These are phyloP conservation scores for Conus betulinus DNA, from an alignment of 1,140 invertebrate genomes.

Conservation along the genomic window DNA sequence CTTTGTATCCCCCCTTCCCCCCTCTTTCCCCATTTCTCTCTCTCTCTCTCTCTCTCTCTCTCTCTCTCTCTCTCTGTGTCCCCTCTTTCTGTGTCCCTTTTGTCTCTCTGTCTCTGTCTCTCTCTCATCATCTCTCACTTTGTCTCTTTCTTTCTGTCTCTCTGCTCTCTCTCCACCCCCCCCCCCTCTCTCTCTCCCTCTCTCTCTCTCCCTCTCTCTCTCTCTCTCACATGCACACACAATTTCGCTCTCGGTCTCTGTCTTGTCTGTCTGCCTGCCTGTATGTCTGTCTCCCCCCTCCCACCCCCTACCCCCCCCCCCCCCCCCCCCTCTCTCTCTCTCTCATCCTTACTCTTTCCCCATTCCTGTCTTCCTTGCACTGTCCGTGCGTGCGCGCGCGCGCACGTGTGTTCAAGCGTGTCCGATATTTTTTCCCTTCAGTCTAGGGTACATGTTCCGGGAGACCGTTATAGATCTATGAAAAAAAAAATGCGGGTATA, in stretches of 20 bases:
- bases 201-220: neutral
- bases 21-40: neutral
- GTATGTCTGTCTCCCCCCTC: neutral
- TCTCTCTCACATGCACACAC: neutral
- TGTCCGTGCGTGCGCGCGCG: too few relatives aligned
- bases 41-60: slow-evolving; percentile 6
- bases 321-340: neutral
- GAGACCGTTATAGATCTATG: too few relatives aligned
- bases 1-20: neutral
- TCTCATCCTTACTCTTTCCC: neutral
- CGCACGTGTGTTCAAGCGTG: too few relatives aligned
- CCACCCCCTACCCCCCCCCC: neutral
- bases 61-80: neutral
- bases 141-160: neutral
- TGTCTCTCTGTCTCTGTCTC: neutral
- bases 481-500: too few relatives aligned
- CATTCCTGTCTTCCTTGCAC: neutral
- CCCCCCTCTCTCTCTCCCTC: neutral
- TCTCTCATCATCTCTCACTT: neutral
- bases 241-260: neutral
- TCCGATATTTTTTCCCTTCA: too few relatives aligned
- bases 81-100: neutral
- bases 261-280: neutral
- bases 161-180: neutral
- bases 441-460: too few relatives aligned